Percentiles rank a stretch among this genome's conserved stretches.
phyloP scores from a whole-genome alignment of 2,113 vertebrate genomes.

The Psephotus haematonotus region DNA sequence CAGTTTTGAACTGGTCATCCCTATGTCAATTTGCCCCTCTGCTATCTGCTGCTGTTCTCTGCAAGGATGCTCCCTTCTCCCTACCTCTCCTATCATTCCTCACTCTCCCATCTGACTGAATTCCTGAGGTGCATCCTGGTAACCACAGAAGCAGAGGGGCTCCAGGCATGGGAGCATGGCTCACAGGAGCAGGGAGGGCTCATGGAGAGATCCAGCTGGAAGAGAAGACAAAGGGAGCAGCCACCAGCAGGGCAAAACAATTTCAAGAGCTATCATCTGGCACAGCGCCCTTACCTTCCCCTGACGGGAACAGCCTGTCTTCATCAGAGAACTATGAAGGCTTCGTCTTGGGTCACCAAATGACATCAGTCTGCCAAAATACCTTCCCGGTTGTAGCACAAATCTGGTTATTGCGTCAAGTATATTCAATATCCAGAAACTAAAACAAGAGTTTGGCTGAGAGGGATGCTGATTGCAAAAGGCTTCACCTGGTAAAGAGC shows the following conservation, averaged over 20 bases:
- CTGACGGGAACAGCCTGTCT: background rate
- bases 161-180: background rate
- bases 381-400: background rate
- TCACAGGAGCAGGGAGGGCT: background rate
- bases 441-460: background rate
- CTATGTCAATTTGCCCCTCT: background rate
- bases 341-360: background rate
- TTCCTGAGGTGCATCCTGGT: background rate
- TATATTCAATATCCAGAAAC: background rate
- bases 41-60: background rate
- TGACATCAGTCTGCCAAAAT: background rate
- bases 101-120: background rate
- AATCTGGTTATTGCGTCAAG: background rate
- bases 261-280: background rate
- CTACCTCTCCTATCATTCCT: background rate
- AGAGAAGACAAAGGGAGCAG: background rate
- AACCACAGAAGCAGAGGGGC: background rate
- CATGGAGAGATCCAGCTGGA: background rate
- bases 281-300: background rate
- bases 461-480: background rate
- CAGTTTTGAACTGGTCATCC: background rate
- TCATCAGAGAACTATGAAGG: background rate
- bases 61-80: background rate
- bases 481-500: background rate
- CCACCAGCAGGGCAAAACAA: background rate